Evolutionary conservation across 2,888 invertebrate species (phyloP).

Genomic region (Margaritifera margaritifera): DNA sequence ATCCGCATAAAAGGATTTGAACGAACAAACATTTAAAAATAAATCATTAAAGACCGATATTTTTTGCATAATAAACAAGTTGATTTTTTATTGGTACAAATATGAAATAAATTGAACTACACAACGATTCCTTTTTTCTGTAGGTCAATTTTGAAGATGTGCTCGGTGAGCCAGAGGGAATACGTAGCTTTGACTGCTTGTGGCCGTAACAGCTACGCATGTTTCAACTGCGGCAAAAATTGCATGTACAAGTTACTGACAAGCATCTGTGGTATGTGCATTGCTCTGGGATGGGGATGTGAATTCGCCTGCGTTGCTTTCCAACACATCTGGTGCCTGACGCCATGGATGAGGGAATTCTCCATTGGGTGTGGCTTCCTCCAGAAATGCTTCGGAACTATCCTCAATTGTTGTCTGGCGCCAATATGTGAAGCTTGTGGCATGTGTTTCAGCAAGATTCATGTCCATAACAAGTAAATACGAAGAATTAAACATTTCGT

Average conservation of each 20-base stretch:
- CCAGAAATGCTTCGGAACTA: conserved; percentile 71
- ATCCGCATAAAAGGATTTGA: too few relatives aligned
- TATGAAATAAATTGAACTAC: not conserved
- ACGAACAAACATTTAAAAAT: too few relatives aligned
- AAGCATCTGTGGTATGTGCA: conserved; percentile 80
- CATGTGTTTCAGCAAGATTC: conserved; percentile 54
- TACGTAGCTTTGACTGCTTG: conserved; percentile 78
- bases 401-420: conserved; percentile 76
- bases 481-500: too few relatives aligned
- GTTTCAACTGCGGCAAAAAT: conserved; percentile 80
- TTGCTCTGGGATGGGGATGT: conserved; percentile 77
- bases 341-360: conserved; percentile 79
- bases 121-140: conserved; percentile 2
- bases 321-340: conserved; percentile 82
- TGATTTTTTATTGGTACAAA: too few relatives aligned
- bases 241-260: conserved; percentile 82
- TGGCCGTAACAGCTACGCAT: conserved; percentile 79
- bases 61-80: too few relatives aligned
- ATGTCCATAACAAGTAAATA: too few relatives aligned
- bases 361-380: conserved; percentile 76
- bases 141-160: conserved; percentile 58
- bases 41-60: too few relatives aligned
- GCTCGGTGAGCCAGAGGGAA: conserved; percentile 58
- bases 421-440: conserved; percentile 78
- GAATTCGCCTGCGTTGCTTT: conserved; percentile 75